Base-by-base conservation (phyloP, 2,797 vertebrate genomes). In the Tragelaphus eurycerus region DNA sequence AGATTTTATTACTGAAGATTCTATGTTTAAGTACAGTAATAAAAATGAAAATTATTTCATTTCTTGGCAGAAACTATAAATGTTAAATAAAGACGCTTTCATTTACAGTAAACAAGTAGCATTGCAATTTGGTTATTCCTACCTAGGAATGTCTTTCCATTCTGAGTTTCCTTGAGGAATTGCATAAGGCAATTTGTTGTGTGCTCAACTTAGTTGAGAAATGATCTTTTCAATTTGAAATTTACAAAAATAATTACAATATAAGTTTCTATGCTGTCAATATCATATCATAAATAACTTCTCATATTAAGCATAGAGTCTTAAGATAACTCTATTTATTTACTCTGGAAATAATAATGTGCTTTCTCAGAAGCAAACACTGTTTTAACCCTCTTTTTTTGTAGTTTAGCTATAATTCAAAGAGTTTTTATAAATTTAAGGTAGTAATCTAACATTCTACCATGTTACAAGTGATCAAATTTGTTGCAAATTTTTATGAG, bases 11-110 rank as follows among this genome's bases (percentile, higher is more conserved):
- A 90, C 29, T 50, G 9, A 85, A 86, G 48, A 62, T 13, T 89
- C 34, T 78, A 74, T 95, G 29, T 57, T 94, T 95, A 97, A 96
- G 52, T 78, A 62, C 17, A 88, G 60, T 96, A 98, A 98, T 97
- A 98, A 98, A 97, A 7, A 95, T 90, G 4, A 90, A 97, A 92
- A 92, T 90, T 89, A 97, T 88, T 96, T 90, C 16, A 95, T 82
- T 96, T 96, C 93, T 95, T 97, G 87, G 38, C 76, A 96, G 59
- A 95, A 96, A 92, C 67, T 46, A 74, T 87, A 78, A 96, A 90
- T 88, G 60, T 95, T 91, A 96, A 96, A 71, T 76, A 95, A 95
- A 93, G 64, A 91, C 4, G 60, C 21, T 55, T 62, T 86, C 27
- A 54, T 27, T 89, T 89, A 48, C 60, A 76, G 57, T 92, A 86